Evolutionary conservation across 1,140 invertebrate species (phyloP), one percentile per base, ranked within the genome.

Genomic region (Brachionus sp.): DNA sequence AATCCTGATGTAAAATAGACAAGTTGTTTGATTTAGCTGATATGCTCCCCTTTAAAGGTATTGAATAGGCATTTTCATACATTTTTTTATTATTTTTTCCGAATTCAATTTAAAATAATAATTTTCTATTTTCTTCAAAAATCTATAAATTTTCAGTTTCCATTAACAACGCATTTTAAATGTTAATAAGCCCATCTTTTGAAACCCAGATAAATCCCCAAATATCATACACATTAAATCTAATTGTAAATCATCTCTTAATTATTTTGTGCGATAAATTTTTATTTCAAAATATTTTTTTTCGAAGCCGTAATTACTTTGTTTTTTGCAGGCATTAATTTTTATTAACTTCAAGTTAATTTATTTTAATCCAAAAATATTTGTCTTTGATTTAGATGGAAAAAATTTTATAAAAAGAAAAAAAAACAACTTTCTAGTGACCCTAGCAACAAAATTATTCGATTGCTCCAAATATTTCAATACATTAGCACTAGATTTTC

Each of bases 401-500:
- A 29, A 66, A 33, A 19, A 19, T 10, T 12, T 19, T 13, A 16
- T 73, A 16, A 42, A 16, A 33, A 44, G 46, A 46, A 75, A 75
- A 33, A 44, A 75, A 46, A 75, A 75, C 13, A 70, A 37, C 12
- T 42, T 23, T 57, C 50, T 57, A 75, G 19, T 75, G 70, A 75
- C 70, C 70, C 70, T 75, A 75, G 70, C 70, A 75, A 75, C 70
- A 44, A 75, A 75, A 35, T 75, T 75, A 70, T 75, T 46, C 42
- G 25, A 46, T 75, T 25, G 70, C 19, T 75, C 37, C 46, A 70
- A 70, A 70, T 70, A 70, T 70, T 70, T 70, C 35, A 35, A 70
- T 39, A 39, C n/a, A 19, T 39, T 37, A 16, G 37, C 35, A 70
- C 35, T 70, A 70, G 16, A 70, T 2, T 37, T 19, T 3, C n/a